Evolutionary conservation across 2,113 vertebrate species (phyloP).

Genomic region (Phalacrocorax aristotelis): DNA sequence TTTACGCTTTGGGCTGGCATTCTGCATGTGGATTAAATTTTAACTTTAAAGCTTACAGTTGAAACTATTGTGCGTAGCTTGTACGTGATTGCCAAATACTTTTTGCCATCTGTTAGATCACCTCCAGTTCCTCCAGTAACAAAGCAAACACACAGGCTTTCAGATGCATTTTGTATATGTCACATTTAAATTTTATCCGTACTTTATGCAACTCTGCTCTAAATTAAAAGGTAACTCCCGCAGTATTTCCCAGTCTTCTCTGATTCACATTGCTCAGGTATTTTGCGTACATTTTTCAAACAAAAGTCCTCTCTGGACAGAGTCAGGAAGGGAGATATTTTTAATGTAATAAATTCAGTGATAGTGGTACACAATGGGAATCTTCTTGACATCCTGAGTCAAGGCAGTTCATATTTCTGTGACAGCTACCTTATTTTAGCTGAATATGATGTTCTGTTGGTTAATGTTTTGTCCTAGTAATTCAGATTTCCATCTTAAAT

Average conservation of each 20-base stretch:
- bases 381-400: neutral
- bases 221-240: neutral
- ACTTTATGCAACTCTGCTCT: neutral
- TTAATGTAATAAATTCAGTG: neutral
- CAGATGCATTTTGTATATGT: neutral
- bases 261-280: neutral
- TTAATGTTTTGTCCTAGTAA: neutral
- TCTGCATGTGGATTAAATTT: constrained; percentile 46
- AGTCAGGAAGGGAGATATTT: neutral
- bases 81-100: constrained; percentile 26
- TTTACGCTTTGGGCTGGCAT: constrained; percentile 18
- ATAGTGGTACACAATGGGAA: neutral
- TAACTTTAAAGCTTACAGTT: constrained; percentile 54
- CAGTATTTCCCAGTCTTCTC: neutral
- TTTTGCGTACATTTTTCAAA: neutral
- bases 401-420: neutral
- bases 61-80: neutral
- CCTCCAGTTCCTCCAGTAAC: constrained; percentile 11
- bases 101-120: constrained; percentile 62
- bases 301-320: neutral
- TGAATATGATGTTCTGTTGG: neutral
- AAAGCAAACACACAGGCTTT: neutral
- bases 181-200: neutral
- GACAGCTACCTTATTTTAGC: neutral
- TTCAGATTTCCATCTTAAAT: constrained; percentile 8